These are phyloP conservation scores for Anagrus nilaparvatae DNA, from an alignment of 1,140 invertebrate species.

Conservation along the genomic window DNA sequence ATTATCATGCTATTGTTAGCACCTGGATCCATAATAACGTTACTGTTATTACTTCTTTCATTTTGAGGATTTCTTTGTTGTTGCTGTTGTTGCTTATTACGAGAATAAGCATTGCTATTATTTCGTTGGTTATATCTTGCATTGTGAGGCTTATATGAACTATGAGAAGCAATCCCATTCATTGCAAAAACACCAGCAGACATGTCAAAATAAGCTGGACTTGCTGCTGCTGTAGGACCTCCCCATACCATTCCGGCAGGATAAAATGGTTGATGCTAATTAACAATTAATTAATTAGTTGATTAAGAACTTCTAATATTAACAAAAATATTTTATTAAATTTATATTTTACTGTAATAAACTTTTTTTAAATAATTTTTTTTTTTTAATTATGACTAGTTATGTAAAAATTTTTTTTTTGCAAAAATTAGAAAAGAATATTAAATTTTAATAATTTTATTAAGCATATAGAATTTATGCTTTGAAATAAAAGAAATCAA, in stretches of 20 bases:
- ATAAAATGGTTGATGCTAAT: constrained; percentile 49
- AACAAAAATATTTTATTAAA: too few species aligned
- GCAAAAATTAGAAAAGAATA: too few species aligned
- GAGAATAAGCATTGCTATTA: constrained; percentile 21
- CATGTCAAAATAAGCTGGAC: constrained; percentile 59
- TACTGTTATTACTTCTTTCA: constrained; percentile 9
- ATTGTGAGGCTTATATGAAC: constrained; percentile 47
- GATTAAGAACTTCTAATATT: too few species aligned
- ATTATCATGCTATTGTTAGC: constrained; percentile 29
- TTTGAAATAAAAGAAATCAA: too few species aligned
- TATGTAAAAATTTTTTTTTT: too few species aligned
- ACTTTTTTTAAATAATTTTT: too few species aligned
- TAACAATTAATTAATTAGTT: too few species aligned
- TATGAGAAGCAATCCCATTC: constrained; percentile 63
- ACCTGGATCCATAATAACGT: constrained; percentile 18
- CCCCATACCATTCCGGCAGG: constrained; percentile 49
- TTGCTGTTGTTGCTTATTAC: constrained; percentile 38
- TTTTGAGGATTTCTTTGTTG: constrained; percentile 26
- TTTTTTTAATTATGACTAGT: too few species aligned
- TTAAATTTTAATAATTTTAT: too few species aligned
- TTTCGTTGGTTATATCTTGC: constrained; percentile 37
- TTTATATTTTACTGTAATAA: too few species aligned
- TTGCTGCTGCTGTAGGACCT: constrained; percentile 44
- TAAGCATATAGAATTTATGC: too few species aligned
- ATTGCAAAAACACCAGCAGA: constrained; percentile 60